Conservation (phyloP, 2,113 vertebrate genomes). For the Trinectes maculatus region DNA sequence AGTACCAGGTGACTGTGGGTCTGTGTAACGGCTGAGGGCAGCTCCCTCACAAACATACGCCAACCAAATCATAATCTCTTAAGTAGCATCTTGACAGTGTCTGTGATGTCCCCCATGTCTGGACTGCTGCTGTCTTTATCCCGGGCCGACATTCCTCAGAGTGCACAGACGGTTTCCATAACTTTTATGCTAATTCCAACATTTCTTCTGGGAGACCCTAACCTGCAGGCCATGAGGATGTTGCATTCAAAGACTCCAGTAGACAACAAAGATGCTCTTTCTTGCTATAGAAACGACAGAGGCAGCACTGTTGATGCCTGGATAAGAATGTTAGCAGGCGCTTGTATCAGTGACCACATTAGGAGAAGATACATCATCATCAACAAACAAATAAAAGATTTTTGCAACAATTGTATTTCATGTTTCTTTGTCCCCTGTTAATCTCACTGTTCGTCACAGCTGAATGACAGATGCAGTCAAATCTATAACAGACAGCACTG, state of each 20-base stretch:
- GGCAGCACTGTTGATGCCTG: conserved; percentile 58
- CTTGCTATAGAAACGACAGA: conserved; percentile 57
- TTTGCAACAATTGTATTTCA: too few relatives aligned
- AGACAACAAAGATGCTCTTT: conserved; percentile 69
- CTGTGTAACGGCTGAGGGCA: conserved; percentile 21
- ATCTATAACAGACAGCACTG: not conserved
- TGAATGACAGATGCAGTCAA: not conserved
- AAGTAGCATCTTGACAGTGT: conserved; percentile 64
- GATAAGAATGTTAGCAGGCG: conserved; percentile 46
- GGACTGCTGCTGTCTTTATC: not conserved
- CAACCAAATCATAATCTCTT: conserved; percentile 71
- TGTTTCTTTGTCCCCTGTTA: too few relatives aligned
- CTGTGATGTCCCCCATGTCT: conserved; percentile 38
- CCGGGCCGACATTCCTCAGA: not conserved
- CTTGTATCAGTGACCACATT: conserved; percentile 11
- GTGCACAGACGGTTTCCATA: not conserved
- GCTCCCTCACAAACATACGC: conserved; percentile 67
- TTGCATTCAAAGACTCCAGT: conserved; percentile 34
- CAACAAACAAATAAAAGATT: too few relatives aligned
- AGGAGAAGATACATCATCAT: not conserved
- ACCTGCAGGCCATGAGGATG: conserved; percentile 45
- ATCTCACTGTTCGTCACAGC: not conserved
- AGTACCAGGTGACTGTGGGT: conserved; percentile 14
- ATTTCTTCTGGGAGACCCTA: conserved; percentile 21
- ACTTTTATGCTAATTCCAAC: conserved; percentile 27